Percentiles rank a stretch among this genome's conserved stretches.
Evolutionary conservation across 2,888 invertebrate genomes (phyloP).

Genomic region (Pristionchus fissidentatus): DNA sequence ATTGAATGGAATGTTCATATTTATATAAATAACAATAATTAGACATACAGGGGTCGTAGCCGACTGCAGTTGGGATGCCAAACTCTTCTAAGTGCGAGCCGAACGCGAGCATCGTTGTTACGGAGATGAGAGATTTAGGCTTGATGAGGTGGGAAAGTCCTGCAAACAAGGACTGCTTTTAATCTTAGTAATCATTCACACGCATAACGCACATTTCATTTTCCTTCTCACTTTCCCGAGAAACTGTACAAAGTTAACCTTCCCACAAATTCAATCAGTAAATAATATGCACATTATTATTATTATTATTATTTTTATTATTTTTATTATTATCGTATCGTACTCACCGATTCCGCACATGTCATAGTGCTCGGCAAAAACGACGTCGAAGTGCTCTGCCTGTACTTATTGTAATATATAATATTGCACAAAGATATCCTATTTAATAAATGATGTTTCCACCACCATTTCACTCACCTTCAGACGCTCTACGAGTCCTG

Average conservation of each 20-base stretch:
- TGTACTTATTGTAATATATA: not conserved
- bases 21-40: not conserved
- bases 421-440: not conserved
- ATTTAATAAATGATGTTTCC: not conserved
- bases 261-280: not conserved
- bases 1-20: too few relatives aligned
- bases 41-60: not conserved
- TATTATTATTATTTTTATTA: not conserved
- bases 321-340: not conserved
- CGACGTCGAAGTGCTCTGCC: not conserved
- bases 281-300: not conserved
- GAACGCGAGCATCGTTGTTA: not conserved
- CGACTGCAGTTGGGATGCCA: not conserved
- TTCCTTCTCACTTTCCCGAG: too few relatives aligned
- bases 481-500: not conserved
- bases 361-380: slow-evolving; percentile 24
- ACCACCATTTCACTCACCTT: not conserved
- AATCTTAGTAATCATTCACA: not conserved
- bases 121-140: not conserved
- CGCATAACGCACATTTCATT: too few relatives aligned
- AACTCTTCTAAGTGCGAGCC: slow-evolving; percentile 29
- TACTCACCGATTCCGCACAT: slow-evolving; percentile 35
- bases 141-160: not conserved
- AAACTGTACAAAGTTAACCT: too few relatives aligned
- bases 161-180: not conserved